Base-by-base conservation (phyloP, 2,888 invertebrate species). In the Andrena chrysosceles region DNA sequence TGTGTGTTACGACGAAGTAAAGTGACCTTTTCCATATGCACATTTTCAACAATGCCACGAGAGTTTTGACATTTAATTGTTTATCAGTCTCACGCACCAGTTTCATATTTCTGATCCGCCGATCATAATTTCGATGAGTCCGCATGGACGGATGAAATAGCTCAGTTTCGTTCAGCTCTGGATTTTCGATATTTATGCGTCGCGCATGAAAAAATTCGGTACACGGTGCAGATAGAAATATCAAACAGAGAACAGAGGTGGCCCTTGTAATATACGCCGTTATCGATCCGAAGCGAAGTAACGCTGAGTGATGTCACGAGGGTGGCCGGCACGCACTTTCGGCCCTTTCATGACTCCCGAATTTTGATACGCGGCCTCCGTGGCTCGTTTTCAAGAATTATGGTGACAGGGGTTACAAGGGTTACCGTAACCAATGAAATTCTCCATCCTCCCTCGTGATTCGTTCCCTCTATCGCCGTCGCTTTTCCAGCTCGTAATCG, bases 351-450 rank as follows among this genome's bases (percentile, higher is more conserved):
- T 64, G 78, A 76, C 72, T 77, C 62, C 59, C 52, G 60, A 82
- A 80, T 84, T 87, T 82, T 56, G 67, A 71, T 78, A 84, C 70
- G 73, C 56, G 77, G 79, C 70, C n/a, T 52, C 52, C 72, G 66
- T 54, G 64, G 48, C 66, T 77, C 75, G 78, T 82, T 84, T 81
- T 75, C 71, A 68, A 86, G 80, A 88, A 74, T 84, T 88, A 88
- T 76, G 77, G 59, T 59, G 88, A 88, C 88, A 88, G 69, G 80
- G 88, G 86, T 86, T 81, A 82, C 6, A 49, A 67, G 76, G 77
- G 75, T 70, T 59, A 52, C 75, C 67, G 23, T 33, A 29, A 68
- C 64, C 75, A 67, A 81, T 76, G 81, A 73, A 78, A 79, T 67
- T 70, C 75, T 70, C 75, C 62, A 35, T 72, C 54, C 63, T 63